Evolutionary conservation across 2,113 vertebrate genomes (phyloP).

Genomic region (Deroptyus accipitrinus): DNA sequence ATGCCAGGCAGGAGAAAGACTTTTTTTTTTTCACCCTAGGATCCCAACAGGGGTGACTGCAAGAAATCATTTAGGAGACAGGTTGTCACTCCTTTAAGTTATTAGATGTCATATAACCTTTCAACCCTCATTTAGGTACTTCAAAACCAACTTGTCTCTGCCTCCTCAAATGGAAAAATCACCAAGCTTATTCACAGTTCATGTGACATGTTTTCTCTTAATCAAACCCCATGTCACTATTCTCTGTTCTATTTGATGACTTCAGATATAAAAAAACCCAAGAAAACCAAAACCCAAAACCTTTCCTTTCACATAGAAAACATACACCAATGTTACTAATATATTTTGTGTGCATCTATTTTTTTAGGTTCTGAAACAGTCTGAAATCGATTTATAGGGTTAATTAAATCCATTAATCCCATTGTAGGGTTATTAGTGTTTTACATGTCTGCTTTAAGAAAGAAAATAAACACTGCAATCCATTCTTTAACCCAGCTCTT

Average conservation of each 20-base stretch:
- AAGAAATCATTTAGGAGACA: background rate
- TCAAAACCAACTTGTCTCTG: constrained; percentile 3
- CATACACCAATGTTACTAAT: background rate
- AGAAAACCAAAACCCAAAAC: background rate
- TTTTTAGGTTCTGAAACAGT: background rate
- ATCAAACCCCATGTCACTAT: background rate
- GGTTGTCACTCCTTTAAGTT: background rate
- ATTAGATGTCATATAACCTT: background rate
- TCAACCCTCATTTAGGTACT: background rate
- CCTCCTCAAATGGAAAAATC: background rate
- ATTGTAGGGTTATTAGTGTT: background rate
- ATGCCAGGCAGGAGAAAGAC: background rate
- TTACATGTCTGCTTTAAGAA: background rate
- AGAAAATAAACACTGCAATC: background rate
- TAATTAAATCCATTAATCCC: background rate
- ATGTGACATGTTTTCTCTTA: background rate
- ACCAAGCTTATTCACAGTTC: background rate
- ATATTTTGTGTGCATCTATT: background rate
- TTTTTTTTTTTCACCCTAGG: background rate
- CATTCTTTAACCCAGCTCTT: background rate
- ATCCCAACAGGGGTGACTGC: background rate
- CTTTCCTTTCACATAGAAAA: background rate
- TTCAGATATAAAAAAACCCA: background rate
- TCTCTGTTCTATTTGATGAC: background rate
- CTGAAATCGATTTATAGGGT: background rate